Evolutionary conservation across 1,140 invertebrate species (phyloP).

Genomic region (Brachionus manjavacas): DNA sequence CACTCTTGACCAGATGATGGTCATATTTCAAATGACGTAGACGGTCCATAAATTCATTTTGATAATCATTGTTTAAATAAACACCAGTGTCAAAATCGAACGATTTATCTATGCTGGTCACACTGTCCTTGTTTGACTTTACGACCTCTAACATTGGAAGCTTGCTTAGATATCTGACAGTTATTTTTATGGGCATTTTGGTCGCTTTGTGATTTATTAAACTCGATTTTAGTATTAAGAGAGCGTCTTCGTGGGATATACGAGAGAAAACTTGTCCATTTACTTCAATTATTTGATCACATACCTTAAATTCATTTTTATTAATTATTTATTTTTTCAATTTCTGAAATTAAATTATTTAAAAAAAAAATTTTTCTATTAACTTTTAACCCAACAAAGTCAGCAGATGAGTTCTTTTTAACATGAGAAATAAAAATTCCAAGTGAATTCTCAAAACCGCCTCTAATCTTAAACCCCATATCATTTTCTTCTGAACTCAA

Average conservation of each 20-base stretch:
- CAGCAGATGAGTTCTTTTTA: background rate
- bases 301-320: background rate
- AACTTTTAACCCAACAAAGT: slow-evolving; percentile 14
- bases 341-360: background rate
- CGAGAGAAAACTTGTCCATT: slow-evolving; percentile 34
- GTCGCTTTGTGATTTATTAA: slow-evolving; percentile 23
- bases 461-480: slow-evolving; percentile 36
- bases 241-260: slow-evolving; percentile 18
- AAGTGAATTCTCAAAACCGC: slow-evolving; percentile 32
- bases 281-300: slow-evolving; percentile 40
- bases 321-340: background rate
- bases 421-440: slow-evolving; percentile 34
- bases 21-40: background rate
- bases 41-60: background rate
- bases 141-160: background rate
- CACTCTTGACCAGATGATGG: background rate
- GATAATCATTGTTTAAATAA: background rate
- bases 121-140: slow-evolving; percentile 16
- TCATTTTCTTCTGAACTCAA: background rate
- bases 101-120: background rate
- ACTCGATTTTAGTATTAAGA: slow-evolving; percentile 7
- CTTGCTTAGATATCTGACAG: slow-evolving; percentile 4
- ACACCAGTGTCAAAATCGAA: slow-evolving; percentile 14
- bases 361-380: background rate
- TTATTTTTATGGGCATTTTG: slow-evolving; percentile 20